A percentile compares a stretch with the other conserved stretches of the same genome.
Conservation (phyloP, 2,888 invertebrate genomes). For the Stenichneumon culpator region DNA sequence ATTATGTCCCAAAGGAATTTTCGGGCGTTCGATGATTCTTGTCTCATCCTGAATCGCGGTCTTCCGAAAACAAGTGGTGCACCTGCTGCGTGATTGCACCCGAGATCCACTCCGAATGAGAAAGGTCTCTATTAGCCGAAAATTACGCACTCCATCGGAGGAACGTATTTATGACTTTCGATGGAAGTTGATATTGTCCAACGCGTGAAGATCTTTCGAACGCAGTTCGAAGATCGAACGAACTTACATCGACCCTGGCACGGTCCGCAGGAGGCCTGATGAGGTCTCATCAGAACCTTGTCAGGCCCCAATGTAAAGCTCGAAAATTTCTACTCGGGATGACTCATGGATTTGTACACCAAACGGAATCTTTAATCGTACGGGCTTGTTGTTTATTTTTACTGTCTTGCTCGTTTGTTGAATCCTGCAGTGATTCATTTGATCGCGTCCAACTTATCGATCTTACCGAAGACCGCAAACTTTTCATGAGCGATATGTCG, state of each 20-base stretch:
- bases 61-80: slow-evolving; percentile 26
- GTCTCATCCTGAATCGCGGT: slow-evolving; percentile 45
- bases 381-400: neutral
- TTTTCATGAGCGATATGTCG: neutral
- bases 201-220: no score
- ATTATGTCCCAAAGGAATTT: slow-evolving; percentile 60
- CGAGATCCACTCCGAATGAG: slow-evolving; percentile 37
- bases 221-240: no score
- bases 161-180: slow-evolving; percentile 25
- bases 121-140: slow-evolving; percentile 64
- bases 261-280: no score
- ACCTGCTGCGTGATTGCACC: slow-evolving; percentile 59
- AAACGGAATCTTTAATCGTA: neutral
- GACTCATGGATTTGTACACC: neutral
- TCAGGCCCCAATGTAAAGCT: no score
- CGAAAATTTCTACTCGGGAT: no score
- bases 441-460: neutral
- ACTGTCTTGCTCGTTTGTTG: neutral
- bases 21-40: slow-evolving; percentile 52
- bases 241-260: no score
- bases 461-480: neutral
- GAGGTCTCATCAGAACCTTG: no score
- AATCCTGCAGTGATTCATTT: neutral
- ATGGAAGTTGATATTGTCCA: neutral
- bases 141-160: slow-evolving; percentile 51